These are phyloP conservation scores for Cephalotes varians DNA, from an alignment of 2,888 invertebrate genomes.

Conservation along the genomic window DNA sequence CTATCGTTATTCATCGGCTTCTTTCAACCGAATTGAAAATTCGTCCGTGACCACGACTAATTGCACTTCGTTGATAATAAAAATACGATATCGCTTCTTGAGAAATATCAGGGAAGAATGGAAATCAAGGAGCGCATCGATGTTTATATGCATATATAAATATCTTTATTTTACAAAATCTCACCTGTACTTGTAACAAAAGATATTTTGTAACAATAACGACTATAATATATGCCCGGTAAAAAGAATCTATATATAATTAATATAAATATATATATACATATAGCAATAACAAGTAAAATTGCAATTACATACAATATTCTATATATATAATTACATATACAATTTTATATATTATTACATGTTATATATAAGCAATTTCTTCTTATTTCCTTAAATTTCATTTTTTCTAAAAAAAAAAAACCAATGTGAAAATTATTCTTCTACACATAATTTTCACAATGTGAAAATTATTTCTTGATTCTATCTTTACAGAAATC, in stretches of 20 bases:
- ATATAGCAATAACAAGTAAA: not conserved
- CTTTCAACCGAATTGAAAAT: not conserved
- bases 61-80: not conserved
- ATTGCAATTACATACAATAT: not conserved
- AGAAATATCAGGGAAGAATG: not conserved
- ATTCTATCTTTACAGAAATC: no score
- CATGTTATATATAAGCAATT: not conserved
- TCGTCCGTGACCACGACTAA: not conserved
- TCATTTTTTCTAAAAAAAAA: not conserved
- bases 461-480: not conserved
- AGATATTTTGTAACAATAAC: conserved; percentile 24
- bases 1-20: not conserved
- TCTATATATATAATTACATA: no score
- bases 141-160: conserved; percentile 12
- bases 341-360: not conserved
- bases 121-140: not conserved
- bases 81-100: no score
- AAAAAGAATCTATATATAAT: not conserved
- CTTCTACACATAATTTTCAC: no score
- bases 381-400: not conserved
- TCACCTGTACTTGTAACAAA: conserved; percentile 1
- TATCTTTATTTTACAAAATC: conserved; percentile 41
- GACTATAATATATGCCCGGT: not conserved
- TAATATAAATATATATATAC: not conserved
- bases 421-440: not conserved